These are phyloP conservation scores for Marasmarcha lunaedactyla DNA, from an alignment of 2,888 invertebrate genomes.

Conservation along the genomic window DNA sequence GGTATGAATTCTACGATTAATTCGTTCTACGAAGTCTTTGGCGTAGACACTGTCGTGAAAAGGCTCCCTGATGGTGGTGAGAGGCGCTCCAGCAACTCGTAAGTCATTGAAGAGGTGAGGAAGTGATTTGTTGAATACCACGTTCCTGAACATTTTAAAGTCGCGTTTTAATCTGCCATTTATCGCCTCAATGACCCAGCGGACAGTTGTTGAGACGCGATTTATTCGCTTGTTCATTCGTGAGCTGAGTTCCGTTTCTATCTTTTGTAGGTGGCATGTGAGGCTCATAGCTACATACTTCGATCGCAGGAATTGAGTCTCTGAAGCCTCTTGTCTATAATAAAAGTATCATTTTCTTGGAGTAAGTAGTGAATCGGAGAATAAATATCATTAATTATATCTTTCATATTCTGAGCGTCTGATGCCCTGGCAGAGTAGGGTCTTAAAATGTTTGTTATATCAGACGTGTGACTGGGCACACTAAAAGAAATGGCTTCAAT, in stretches of 20 bases:
- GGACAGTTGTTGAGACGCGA: conserved; percentile 3
- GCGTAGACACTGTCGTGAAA: conserved; percentile 3
- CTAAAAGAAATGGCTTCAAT: no score
- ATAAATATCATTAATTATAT: no score
- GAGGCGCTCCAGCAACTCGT: conserved; percentile 4
- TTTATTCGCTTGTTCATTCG: conserved; percentile 5
- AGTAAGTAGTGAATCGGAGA: conserved; percentile 3
- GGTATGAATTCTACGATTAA: no score
- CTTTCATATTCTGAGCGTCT: no score
- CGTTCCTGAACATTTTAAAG: neutral
- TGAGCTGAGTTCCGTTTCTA: conserved; percentile 4
- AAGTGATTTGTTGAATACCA: neutral
- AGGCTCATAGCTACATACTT: conserved; percentile 5
- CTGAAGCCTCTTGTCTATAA: conserved; percentile 3
- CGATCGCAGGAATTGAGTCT: conserved; percentile 3
- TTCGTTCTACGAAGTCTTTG: no score
- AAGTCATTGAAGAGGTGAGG: conserved; percentile 4
- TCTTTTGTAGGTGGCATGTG: conserved; percentile 6
- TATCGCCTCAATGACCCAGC: conserved; percentile 1
- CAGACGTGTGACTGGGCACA: neutral
- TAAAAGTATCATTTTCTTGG: conserved; percentile 3
- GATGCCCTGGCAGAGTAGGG: conserved; percentile 1
- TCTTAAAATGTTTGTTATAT: conserved; percentile 4
- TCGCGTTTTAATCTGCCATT: neutral
- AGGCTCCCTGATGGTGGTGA: conserved; percentile 4